Conservation (phyloP, 2,113 vertebrate species). For the Tupaia chinensis region DNA sequence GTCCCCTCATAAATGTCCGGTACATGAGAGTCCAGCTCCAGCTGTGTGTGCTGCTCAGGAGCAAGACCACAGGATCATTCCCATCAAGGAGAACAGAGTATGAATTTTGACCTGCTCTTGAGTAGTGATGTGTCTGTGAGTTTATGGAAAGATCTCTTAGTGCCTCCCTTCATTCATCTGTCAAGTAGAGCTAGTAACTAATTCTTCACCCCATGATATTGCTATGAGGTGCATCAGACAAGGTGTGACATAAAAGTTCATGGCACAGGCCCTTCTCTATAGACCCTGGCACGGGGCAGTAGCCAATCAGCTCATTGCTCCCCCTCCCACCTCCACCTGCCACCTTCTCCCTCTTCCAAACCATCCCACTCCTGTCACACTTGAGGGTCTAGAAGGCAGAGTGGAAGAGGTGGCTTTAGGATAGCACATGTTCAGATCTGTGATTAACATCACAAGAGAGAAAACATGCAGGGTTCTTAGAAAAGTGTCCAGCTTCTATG, state of each 20-base stretch:
- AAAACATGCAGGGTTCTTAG: not conserved
- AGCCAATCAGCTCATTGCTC: no score
- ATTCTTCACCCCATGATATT: no score
- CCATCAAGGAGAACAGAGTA: not conserved
- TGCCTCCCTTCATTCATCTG: not conserved
- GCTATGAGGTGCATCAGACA: accelerated
- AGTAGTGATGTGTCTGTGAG: not conserved
- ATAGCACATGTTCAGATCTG: not conserved
- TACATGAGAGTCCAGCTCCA: accelerated
- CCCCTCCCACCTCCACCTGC: not conserved
- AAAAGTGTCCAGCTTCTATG: not conserved
- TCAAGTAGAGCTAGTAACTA: not conserved
- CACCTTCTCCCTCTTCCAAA: not conserved
- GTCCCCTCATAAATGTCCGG: no score
- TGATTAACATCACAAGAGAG: not conserved
- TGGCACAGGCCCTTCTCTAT: not conserved
- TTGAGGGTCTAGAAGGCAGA: not conserved
- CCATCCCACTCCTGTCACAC: no score
- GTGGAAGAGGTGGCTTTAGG: not conserved
- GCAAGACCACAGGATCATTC: not conserved
- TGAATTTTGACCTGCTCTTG: not conserved
- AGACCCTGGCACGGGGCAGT: not conserved
- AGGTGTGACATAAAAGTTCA: accelerated
- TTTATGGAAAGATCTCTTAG: accelerated
- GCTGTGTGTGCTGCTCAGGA: not conserved